Evolutionary conservation across 1,140 invertebrate species (phyloP).

Genomic region (Drosophila mojavensis): DNA sequence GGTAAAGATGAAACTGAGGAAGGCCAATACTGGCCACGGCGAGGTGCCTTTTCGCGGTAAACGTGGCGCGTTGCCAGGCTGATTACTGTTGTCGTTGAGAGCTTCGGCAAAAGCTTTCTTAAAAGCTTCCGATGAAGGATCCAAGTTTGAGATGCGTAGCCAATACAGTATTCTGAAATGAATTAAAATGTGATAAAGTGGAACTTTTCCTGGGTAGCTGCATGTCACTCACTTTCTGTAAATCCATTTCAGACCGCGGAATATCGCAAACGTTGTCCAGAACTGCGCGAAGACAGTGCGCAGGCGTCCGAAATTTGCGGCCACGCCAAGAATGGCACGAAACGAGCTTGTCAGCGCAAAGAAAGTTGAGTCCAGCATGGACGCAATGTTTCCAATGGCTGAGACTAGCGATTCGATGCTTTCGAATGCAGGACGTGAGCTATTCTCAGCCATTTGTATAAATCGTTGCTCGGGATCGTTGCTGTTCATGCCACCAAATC

Average conservation of each 20-base stretch:
- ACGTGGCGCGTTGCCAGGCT: conserved; percentile 45
- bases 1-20: conserved; percentile 93
- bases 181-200: neutral
- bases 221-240: conserved; percentile 86
- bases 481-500: conserved; percentile 85
- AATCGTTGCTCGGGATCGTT: conserved; percentile 86
- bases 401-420: conserved; percentile 96
- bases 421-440: conserved; percentile 95
- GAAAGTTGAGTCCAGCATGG: conserved; percentile 98
- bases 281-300: conserved; percentile 92
- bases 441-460: conserved; percentile 95
- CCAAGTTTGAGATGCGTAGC: conserved; percentile 75
- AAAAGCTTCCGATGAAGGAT: conserved; percentile 85
- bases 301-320: conserved; percentile 95
- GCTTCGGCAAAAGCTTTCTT: conserved; percentile 86
- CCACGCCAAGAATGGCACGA: conserved; percentile 96
- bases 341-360: conserved; percentile 97
- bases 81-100: conserved; percentile 67
- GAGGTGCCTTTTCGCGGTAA: conserved; percentile 74
- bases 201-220: neutral
- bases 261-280: conserved; percentile 92
- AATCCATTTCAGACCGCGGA: conserved; percentile 91
- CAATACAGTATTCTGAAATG: conserved; percentile 67
- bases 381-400: conserved; percentile 95
- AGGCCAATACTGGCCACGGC: conserved; percentile 90